Base-by-base conservation (phyloP, 2,797 vertebrate species). In the Chrysocyon brachyurus region DNA sequence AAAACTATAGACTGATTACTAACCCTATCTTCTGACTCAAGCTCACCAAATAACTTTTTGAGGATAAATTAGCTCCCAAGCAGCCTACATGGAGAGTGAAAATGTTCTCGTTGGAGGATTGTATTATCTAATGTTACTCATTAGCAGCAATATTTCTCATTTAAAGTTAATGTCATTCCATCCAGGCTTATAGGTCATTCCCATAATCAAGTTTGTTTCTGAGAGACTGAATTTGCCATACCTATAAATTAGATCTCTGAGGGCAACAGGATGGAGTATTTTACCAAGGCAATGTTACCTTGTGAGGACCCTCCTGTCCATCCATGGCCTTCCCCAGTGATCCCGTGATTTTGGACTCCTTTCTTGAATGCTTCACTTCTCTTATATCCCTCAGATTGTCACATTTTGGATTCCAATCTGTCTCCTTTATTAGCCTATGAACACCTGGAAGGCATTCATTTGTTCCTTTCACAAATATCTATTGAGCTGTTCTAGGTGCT, bases 271-370 rank as follows among this genome's bases (percentile, higher is more conserved):
- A 9, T 15, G 17, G 28, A 56, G 16, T 12, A 22, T n/a, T 72
- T 83, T 28, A 33, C 6, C 14, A 52, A 90, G 33, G 26, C 10
- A 15, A 26, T 5, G 10, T 40, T 40, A 22, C 9, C n/a, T 59
- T 8, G 1, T 21, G 22, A 31, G 21, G 22, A 40, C 2, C 17
- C 33, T 19, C 17, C 64, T 82, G 31, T 0, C n/a, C 36, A 24
- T 11, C 5, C 19, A 21, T 16, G 22, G 75, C 4, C 31, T 66
- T 49, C 15, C 4, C 49, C 59, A 10, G 0, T 33, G 64, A 9
- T 26, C 5, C 12, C 19, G 5, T 6, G n/a, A 28, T 1, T 21
- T 7, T 17, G 6, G 21, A 9, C 0, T 8, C 10, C 31, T 61
- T 14, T 11, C 19, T 56, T 4, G 28, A 90, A 22, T 6, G 9